Evolutionary conservation across 2,113 vertebrate genomes (phyloP).

Genomic region (Solea senegalensis): DNA sequence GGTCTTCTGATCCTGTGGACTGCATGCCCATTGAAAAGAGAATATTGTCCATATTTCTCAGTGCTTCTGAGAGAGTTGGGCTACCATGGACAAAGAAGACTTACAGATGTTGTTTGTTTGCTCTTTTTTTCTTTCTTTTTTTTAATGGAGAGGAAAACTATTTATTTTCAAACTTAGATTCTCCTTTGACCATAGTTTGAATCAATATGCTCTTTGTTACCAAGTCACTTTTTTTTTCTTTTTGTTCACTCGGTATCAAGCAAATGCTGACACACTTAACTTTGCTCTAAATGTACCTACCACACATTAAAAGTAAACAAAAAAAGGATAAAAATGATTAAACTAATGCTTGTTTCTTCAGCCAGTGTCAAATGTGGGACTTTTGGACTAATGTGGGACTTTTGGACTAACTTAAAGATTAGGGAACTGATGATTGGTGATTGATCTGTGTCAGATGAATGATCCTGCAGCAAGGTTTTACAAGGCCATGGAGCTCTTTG

Average conservation of each 20-base stretch:
- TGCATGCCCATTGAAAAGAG: conserved; percentile 88
- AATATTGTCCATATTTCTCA: conserved; percentile 84
- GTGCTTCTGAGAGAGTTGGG: conserved; percentile 72
- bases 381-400: conserved; percentile 57
- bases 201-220: conserved; percentile 67
- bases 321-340: conserved; percentile 53
- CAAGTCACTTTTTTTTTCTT: conserved; percentile 43
- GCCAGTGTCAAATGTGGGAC: conserved; percentile 62
- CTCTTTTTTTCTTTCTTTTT: conserved; percentile 60
- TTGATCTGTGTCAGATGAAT: conserved; percentile 50
- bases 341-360: conserved; percentile 65
- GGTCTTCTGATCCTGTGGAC: conserved; percentile 88
- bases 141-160: conserved; percentile 72
- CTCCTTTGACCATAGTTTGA: conserved; percentile 66
- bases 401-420: conserved; percentile 51
- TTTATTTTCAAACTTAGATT: conserved; percentile 82
- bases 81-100: conserved; percentile 63
- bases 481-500: conserved; percentile 37
- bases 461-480: conserved; percentile 43
- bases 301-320: conserved; percentile 40
- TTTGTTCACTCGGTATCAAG: conserved; percentile 62
- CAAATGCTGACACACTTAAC: conserved; percentile 62
- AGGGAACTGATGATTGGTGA: conserved; percentile 23
- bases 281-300: conserved; percentile 62
- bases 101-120: conserved; percentile 64